Evolutionary conservation across 2,113 vertebrate species (phyloP).

Genomic region (Tenrec ecaudatus): DNA sequence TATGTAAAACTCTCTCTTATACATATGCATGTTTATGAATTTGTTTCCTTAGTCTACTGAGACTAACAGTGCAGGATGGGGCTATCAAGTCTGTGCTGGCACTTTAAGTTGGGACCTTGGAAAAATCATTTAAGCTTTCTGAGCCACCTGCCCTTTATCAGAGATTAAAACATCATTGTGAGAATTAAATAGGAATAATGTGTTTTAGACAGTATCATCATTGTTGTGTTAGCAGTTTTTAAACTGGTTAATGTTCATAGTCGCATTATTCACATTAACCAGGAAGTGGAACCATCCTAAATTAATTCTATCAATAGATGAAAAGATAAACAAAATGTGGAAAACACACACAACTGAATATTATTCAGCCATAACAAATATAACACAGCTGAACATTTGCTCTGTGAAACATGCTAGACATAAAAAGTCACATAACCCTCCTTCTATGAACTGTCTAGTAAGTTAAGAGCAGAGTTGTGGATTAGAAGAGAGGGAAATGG

Average conservation of each 20-base stretch:
- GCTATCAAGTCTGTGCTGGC: not conserved
- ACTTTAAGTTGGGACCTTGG: not conserved
- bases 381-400: not conserved
- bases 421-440: not conserved
- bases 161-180: conserved; percentile 11
- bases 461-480: not conserved
- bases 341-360: not conserved
- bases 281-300: not conserved
- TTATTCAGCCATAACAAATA: not conserved
- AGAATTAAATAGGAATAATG: conserved; percentile 17
- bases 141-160: not conserved
- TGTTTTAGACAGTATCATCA: not conserved
- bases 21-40: too few species aligned
- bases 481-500: not conserved
- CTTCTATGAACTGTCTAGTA: not conserved
- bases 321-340: not conserved
- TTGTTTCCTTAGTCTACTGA: too few species aligned
- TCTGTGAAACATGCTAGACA: not conserved
- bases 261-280: not conserved
- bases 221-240: not conserved
- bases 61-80: not conserved
- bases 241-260: not conserved
- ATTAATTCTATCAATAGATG: not conserved
- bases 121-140: conserved; percentile 30
- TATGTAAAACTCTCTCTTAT: too few species aligned